Conservation (phyloP, 2,888 invertebrate genomes). For the Clepsis dumicolana region DNA sequence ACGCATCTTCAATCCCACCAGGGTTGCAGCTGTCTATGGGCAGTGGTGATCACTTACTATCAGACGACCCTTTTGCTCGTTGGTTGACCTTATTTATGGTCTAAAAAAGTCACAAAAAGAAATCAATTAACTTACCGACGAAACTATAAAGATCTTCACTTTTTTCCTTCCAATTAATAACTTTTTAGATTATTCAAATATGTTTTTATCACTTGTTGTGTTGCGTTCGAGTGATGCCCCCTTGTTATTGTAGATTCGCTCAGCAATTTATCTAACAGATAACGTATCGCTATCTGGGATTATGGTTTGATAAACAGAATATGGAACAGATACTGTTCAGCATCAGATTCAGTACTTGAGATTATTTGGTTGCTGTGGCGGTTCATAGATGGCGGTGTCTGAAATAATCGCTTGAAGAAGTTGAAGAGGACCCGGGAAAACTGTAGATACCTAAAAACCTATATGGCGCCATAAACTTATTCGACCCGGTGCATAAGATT, state of each 20-base stretch:
- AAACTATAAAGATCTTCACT: neutral
- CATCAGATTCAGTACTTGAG: neutral
- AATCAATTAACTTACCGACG: neutral
- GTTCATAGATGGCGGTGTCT: slow-evolving; percentile 1
- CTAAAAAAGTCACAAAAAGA: neutral
- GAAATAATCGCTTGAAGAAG: neutral
- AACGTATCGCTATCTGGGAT: slow-evolving; percentile 23
- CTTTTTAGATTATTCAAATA: slow-evolving; percentile 20
- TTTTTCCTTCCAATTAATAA: neutral
- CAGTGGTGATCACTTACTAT: too few relatives aligned
- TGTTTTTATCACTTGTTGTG: slow-evolving; percentile 15
- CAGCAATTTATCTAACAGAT: slow-evolving; percentile 15
- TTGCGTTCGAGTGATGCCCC: slow-evolving; percentile 2
- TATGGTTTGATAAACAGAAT: slow-evolving; percentile 18
- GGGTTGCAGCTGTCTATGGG: too few relatives aligned
- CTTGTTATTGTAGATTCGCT: slow-evolving; percentile 21
- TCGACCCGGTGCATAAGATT: too few relatives aligned
- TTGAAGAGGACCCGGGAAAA: too few relatives aligned
- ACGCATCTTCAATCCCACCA: too few relatives aligned
- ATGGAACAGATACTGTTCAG: slow-evolving; percentile 7
- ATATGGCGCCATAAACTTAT: too few relatives aligned
- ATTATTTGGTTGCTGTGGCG: neutral
- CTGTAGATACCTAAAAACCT: too few relatives aligned
- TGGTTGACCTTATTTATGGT: too few relatives aligned
- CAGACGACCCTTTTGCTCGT: too few relatives aligned